Conservation (phyloP, 2,888 invertebrate genomes). For the Ypsolopha scabrella region DNA sequence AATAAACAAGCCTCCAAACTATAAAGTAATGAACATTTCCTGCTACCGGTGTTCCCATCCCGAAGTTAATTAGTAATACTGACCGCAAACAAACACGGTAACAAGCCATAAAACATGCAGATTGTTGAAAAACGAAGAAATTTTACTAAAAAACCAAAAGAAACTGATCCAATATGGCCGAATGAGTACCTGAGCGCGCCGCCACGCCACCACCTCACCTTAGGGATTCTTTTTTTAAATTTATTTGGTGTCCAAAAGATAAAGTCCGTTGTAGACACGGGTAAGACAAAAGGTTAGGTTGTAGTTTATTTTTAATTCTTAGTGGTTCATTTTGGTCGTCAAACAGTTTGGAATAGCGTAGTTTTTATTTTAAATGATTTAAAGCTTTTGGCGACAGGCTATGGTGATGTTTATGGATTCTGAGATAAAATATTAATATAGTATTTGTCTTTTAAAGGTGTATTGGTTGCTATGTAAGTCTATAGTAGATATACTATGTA, state of each 20-base stretch:
- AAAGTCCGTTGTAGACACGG: conserved; percentile 59
- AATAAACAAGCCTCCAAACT: too few species aligned
- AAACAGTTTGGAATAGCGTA: conserved; percentile 23
- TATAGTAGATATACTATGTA: not conserved
- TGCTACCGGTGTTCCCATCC: conserved; percentile 40
- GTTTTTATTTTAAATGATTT: not conserved
- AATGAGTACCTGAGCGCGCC: conserved; percentile 40
- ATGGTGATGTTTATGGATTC: not conserved
- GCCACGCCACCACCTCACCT: conserved; percentile 15
- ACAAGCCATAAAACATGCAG: conserved; percentile 62
- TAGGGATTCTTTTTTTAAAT: conserved; percentile 28
- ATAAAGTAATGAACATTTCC: conserved; percentile 27
- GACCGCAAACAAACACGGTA: conserved; percentile 47
- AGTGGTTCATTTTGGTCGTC: conserved; percentile 43
- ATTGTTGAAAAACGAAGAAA: conserved; percentile 57
- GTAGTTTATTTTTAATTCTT: conserved; percentile 57
- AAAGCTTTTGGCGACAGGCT: not conserved
- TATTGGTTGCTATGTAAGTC: too few species aligned
- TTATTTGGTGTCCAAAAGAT: conserved; percentile 38
- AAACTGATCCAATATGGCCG: conserved; percentile 47
- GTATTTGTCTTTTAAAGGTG: not conserved
- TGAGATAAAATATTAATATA: not conserved
- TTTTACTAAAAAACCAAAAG: conserved; percentile 24
- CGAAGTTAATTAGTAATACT: conserved; percentile 41
- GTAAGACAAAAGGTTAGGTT: conserved; percentile 58